Base-by-base conservation (phyloP, 2,888 invertebrate species). In the Conchocele bisecta region DNA sequence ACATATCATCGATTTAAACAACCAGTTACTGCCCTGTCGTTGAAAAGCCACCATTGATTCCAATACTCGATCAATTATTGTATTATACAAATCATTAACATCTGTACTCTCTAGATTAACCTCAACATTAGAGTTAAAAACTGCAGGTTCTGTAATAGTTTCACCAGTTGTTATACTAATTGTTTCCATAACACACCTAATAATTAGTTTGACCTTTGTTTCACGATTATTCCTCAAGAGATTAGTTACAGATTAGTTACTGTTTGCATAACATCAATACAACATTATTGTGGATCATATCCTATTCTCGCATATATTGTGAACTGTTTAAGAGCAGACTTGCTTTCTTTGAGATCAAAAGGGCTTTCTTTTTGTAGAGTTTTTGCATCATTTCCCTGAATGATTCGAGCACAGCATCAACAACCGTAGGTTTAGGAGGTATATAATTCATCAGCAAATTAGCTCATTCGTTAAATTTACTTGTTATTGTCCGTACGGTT, bases 21-120 rank as follows among this genome's bases (percentile, higher is more conserved):
- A 58, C 70, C 70, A 70, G 31, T 58, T 58, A 13, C 58, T 58
- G 1, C 70, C 70, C 46, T 44, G 48, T 20, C 41, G 24, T 28
- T 68, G 68, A 29, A 44, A 56, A 20, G 51, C 31, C 17, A 20
- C 51, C 57, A 57, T 57, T 11, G 42, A 41, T 20, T 57, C 57
- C 57, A 57, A 22, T n/a, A 24, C 57, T 20, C 57, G 41, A 24
- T 57, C 57, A n/a, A 42, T 29, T 44, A 57, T 57, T 17, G 57
- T 24, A 26, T 39, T n/a, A 42, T 57, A 57, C 17, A 57, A 42
- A 24, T 57, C 57, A 42, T 57, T n/a, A 22, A 57, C 57, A 57
- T 57, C 42, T 28, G 57, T 57, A 6, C 57, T 44, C 42, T 57
- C 57, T 13, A 57, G 42, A 26, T 57, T 57, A 39, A 57, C 42